phyloP scores from a whole-genome alignment of 2,888 invertebrate species.

The Nephrotoma flavescens region DNA sequence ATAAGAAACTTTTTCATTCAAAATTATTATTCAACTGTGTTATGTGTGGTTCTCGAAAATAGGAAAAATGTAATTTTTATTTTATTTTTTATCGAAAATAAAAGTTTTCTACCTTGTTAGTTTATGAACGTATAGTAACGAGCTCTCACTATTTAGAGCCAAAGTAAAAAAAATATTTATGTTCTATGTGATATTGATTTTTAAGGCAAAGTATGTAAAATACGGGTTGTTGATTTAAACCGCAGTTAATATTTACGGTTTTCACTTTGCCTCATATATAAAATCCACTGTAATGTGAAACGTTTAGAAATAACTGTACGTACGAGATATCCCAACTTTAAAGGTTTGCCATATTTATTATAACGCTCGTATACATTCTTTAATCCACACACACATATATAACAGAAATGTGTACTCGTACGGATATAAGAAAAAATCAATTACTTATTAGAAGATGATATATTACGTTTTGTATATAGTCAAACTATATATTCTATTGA shows the following conservation, averaged over 20 bases:
- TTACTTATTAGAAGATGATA: background rate
- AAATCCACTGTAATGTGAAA: background rate
- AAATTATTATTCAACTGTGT: background rate
- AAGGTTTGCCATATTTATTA: background rate
- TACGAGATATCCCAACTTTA: background rate
- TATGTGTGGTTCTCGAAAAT: background rate
- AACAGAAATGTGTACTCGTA: background rate
- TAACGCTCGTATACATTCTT: background rate
- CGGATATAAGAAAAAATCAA: background rate
- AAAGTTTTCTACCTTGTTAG: background rate
- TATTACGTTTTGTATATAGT: background rate
- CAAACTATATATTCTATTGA: background rate
- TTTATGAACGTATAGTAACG: background rate
- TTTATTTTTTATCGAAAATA: background rate
- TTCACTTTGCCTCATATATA: background rate
- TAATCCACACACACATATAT: background rate
- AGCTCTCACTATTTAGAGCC: background rate
- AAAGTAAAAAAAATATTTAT: background rate
- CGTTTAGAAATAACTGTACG: background rate
- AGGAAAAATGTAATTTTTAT: too few relatives aligned
- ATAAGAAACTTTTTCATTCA: background rate
- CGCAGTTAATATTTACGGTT: background rate
- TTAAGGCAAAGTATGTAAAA: background rate
- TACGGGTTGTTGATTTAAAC: background rate
- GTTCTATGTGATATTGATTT: background rate